These are phyloP conservation scores for Drosophila azteca DNA, from an alignment of 1,140 invertebrate genomes.

Conservation along the genomic window DNA sequence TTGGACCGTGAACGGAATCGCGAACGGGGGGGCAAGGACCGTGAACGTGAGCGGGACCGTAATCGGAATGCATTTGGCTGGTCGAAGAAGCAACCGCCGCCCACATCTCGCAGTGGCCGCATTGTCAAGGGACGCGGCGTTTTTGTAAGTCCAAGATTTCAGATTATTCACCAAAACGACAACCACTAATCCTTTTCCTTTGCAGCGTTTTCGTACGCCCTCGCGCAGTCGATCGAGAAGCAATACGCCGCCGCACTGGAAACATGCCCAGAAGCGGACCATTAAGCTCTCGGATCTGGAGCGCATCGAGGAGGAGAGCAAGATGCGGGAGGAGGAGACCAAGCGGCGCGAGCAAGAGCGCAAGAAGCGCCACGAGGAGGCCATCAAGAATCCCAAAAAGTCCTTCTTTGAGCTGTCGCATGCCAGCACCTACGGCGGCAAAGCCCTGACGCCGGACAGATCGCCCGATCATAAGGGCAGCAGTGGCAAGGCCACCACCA, in stretches of 20 bases:
- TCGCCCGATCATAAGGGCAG: conserved; percentile 29
- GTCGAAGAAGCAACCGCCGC: conserved; percentile 84
- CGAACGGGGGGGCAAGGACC: conserved; percentile 84
- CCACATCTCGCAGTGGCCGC: conserved; percentile 89
- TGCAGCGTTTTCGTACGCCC: conserved; percentile 92
- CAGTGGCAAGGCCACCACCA: no score
- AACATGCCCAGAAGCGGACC: conserved; percentile 91
- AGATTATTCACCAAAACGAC: not conserved
- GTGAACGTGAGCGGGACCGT: conserved; percentile 82
- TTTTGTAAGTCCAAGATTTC: conserved; percentile 90
- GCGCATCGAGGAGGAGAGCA: conserved; percentile 87
- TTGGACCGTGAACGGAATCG: conserved; percentile 62
- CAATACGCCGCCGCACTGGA: conserved; percentile 95
- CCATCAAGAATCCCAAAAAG: conserved; percentile 75
- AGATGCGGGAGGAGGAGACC: conserved; percentile 86
- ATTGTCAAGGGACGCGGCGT: conserved; percentile 95
- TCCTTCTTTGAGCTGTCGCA: conserved; percentile 82
- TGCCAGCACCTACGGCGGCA: conserved; percentile 74
- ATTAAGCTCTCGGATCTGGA: conserved; percentile 93
- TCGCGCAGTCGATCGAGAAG: conserved; percentile 92
- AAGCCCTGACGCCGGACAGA: conserved; percentile 52
- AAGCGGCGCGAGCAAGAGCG: conserved; percentile 86
- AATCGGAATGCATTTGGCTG: conserved; percentile 79
- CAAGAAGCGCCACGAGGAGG: conserved; percentile 86
- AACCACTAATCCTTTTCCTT: conserved; percentile 19